A percentile compares a stretch with the other conserved stretches of the same genome.
Evolutionary conservation across 2,797 vertebrate genomes (phyloP).

Genomic region (Myotis planiceps): DNA sequence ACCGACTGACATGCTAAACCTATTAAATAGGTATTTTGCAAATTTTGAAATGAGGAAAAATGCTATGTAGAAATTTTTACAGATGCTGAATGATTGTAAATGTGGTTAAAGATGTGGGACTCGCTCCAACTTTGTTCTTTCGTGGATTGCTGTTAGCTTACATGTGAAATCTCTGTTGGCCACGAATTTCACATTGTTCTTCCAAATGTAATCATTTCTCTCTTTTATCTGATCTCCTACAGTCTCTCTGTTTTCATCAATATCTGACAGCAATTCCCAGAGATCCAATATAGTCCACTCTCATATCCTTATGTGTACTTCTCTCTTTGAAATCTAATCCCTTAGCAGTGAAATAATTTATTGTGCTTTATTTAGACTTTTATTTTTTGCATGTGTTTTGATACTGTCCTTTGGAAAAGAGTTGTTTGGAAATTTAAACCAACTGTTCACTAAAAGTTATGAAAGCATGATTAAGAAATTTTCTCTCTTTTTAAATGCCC

Average conservation of each 20-base stretch:
- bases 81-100: slow-evolving; percentile 84
- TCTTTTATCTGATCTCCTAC: slow-evolving; percentile 90
- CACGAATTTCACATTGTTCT: slow-evolving; percentile 85
- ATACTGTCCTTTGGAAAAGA: slow-evolving; percentile 86
- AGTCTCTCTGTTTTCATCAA: slow-evolving; percentile 89
- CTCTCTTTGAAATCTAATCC: slow-evolving; percentile 90
- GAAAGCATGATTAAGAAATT: slow-evolving; percentile 81
- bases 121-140: slow-evolving; percentile 86
- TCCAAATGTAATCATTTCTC: slow-evolving; percentile 89
- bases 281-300: slow-evolving; percentile 87
- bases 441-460: slow-evolving; percentile 85
- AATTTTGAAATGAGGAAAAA: slow-evolving; percentile 82
- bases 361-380: slow-evolving; percentile 89
- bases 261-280: slow-evolving; percentile 92
- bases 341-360: slow-evolving; percentile 90
- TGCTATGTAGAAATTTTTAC: slow-evolving; percentile 81
- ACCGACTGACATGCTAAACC: slow-evolving; percentile 70
- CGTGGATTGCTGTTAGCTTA: slow-evolving; percentile 86
- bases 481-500: slow-evolving; percentile 58
- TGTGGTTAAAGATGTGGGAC: slow-evolving; percentile 79
- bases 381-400: slow-evolving; percentile 89
- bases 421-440: slow-evolving; percentile 88
- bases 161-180: slow-evolving; percentile 87
- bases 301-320: slow-evolving; percentile 87
- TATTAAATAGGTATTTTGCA: slow-evolving; percentile 76